phyloP scores from a whole-genome alignment of 2,797 vertebrate genomes.

The Myotis findleyi region DNA sequence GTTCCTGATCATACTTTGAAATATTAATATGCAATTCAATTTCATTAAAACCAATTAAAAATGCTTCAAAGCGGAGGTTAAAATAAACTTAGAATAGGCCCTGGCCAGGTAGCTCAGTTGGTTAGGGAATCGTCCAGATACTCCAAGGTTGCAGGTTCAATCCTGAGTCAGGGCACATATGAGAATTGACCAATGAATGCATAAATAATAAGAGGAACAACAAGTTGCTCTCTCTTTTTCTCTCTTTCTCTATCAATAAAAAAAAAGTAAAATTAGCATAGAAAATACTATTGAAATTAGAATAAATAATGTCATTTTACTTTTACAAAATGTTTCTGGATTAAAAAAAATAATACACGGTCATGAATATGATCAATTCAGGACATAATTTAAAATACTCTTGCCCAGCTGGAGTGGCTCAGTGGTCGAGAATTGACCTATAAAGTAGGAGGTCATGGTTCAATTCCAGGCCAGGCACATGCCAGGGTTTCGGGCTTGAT shows the following conservation, averaged over 20 bases:
- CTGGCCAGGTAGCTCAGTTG: neutral
- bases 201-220: neutral
- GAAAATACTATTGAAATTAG: constrained; percentile 2
- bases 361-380: neutral
- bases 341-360: neutral
- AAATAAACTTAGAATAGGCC: neutral
- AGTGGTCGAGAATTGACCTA: no score
- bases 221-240: neutral
- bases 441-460: no score
- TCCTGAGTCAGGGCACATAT: neutral
- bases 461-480: no score
- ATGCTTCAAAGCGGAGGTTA: constrained; percentile 10
- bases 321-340: neutral
- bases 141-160: neutral
- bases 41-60: neutral
- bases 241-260: neutral
- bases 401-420: no score
- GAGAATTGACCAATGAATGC: neutral
- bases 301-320: neutral
- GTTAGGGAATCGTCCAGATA: neutral
- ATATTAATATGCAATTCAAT: neutral
- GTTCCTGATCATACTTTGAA: neutral
- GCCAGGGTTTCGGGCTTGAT: no score
- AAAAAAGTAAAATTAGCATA: neutral
- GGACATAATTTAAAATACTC: constrained; percentile 22